phyloP scores from a whole-genome alignment of 1,140 invertebrate genomes.

The Dendroctonus ponderosae region DNA sequence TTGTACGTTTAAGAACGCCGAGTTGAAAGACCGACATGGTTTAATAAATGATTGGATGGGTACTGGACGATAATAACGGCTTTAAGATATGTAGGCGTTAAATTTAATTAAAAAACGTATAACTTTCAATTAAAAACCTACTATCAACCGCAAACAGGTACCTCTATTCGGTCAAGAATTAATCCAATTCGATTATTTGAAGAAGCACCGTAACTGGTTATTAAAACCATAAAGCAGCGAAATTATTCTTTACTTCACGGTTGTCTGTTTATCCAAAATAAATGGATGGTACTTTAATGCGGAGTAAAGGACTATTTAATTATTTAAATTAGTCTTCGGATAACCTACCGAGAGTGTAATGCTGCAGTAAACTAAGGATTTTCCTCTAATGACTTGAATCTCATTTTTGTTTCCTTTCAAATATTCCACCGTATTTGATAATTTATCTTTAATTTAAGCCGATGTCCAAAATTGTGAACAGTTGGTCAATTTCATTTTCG shows the following conservation, averaged over 20 bases:
- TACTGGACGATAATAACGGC: slow-evolving; percentile 16
- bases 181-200: slow-evolving; percentile 22
- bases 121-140: slow-evolving; percentile 30
- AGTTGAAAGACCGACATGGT: slow-evolving; percentile 15
- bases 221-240: slow-evolving; percentile 17
- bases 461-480: too few relatives aligned
- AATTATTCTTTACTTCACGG: slow-evolving; percentile 20
- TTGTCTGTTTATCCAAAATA: slow-evolving; percentile 20
- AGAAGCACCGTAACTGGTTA: slow-evolving; percentile 16
- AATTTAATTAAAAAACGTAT: slow-evolving; percentile 32
- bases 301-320: slow-evolving; percentile 19
- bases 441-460: too few relatives aligned
- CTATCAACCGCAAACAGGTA: slow-evolving; percentile 12
- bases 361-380: slow-evolving; percentile 15
- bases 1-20: slow-evolving; percentile 7
- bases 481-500: too few relatives aligned
- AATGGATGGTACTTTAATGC: slow-evolving; percentile 11
- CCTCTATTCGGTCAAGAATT: slow-evolving; percentile 16
- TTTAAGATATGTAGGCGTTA: slow-evolving; percentile 22
- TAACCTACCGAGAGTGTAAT: slow-evolving; percentile 1
- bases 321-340: slow-evolving; percentile 11
- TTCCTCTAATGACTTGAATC: neutral
- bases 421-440: too few relatives aligned
- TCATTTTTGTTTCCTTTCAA: too few relatives aligned
- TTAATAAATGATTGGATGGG: slow-evolving; percentile 27